Base-by-base conservation (phyloP, 2,113 vertebrate species). In the Saccopteryx leptura region DNA sequence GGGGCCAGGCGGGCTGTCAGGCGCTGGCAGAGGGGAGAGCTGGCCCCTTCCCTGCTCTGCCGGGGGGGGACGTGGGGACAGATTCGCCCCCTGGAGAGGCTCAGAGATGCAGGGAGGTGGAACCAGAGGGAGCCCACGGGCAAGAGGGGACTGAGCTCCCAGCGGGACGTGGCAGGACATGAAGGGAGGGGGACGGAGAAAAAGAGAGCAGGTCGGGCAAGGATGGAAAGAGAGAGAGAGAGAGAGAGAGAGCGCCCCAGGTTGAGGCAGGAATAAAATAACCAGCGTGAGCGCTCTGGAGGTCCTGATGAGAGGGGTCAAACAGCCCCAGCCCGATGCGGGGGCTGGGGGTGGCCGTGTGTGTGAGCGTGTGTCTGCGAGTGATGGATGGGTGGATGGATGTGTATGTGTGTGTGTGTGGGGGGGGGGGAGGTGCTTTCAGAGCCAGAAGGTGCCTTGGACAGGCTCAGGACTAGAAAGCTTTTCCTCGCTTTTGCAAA, bases 251-350 rank as follows among this genome's bases (percentile, higher is more conserved):
- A 58, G 28, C 19, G 75, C n/a, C 39, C 33, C 31, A n/a, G 19
- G 65, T 1, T 13, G 58, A 82, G 19, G 28, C 3, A 18, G 11
- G 61, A 52, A 23, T 10, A 23, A 14, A 48, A 52, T 2, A 54
- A 23, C 3, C 39, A 6, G 0, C 31, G 2, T 7, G 48, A 31
- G 75, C 1, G 2, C 94, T 39, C 11, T 11, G 39, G 13, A 17
- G 39, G 17, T 71, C 31, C 14, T 2, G 2, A 8, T 14, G 17
- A 17, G 46, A 58, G 28, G 24, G 14, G 7, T 24, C 2, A 14
- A 2, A 31, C 1, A 0, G 15, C 10, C 28, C 13, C 83, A 68
- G 17, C 33, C 60, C 5, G 1, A 8, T 11, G 11, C 10, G 13
- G 56, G 11, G 17, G 7, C 72, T n/a, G 8, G 10, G 21, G 46